phyloP scores from a whole-genome alignment of 2,797 vertebrate genomes.

The Danio aesculapii region DNA sequence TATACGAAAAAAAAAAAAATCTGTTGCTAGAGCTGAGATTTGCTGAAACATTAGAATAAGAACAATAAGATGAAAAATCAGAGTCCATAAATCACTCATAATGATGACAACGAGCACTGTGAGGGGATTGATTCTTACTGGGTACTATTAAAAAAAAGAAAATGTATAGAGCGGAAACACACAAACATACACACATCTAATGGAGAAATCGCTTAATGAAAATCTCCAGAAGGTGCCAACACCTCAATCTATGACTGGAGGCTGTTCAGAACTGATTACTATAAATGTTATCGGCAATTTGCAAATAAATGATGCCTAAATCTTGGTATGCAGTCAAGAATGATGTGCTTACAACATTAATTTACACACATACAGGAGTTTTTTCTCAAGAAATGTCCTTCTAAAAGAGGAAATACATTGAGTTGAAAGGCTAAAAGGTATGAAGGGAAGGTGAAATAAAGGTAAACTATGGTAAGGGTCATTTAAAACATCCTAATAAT shows the following conservation, averaged over 20 bases:
- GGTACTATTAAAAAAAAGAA: background rate
- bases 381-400: background rate
- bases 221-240: background rate
- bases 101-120: slow-evolving; percentile 4
- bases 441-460: slow-evolving; percentile 6
- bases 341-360: background rate
- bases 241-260: slow-evolving; percentile 26
- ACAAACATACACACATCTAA: slow-evolving; percentile 11
- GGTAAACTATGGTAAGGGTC: background rate
- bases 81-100: slow-evolving; percentile 26
- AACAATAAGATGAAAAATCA: slow-evolving; percentile 19
- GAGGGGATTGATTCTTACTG: background rate
- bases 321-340: background rate
- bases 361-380: too few species aligned
- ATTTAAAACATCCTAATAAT: background rate
- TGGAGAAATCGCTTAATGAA: slow-evolving; percentile 11
- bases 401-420: background rate
- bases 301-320: slow-evolving; percentile 3
- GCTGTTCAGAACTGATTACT: slow-evolving; percentile 17
- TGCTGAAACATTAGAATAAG: slow-evolving; percentile 14
- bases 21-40: background rate
- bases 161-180: background rate
- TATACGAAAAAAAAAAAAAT: background rate
- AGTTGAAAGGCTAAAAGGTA: slow-evolving; percentile 4
- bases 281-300: slow-evolving; percentile 10